A percentile compares a stretch with the other conserved stretches of the same genome.
Conservation (phyloP, 2,113 vertebrate genomes). For the Phrynosoma platyrhinos region DNA sequence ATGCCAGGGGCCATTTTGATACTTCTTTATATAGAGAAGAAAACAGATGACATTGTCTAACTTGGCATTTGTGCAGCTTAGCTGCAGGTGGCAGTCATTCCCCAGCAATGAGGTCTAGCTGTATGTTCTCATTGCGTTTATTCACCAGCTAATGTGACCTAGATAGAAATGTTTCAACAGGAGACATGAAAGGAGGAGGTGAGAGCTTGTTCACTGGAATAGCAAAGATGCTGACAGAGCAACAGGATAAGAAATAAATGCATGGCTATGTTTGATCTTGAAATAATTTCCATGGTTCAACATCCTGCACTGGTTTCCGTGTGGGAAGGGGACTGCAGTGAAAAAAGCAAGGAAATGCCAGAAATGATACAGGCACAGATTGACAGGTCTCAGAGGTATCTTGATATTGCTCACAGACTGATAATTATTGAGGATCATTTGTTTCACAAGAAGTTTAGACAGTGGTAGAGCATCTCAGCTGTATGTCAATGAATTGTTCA, state of each 20-base stretch:
- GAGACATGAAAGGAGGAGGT: background rate
- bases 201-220: background rate
- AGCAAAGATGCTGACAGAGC: slow-evolving; percentile 6
- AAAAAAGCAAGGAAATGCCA: background rate
- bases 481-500: background rate
- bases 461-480: background rate
- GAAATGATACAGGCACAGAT: background rate
- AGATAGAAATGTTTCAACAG: slow-evolving; percentile 17
- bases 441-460: background rate
- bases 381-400: background rate
- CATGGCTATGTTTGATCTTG: slow-evolving; percentile 1
- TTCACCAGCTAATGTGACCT: slow-evolving; percentile 15
- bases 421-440: background rate
- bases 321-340: background rate
- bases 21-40: background rate
- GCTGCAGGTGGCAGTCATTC: slow-evolving; percentile 10
- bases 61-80: background rate
- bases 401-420: background rate
- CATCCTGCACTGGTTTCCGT: background rate
- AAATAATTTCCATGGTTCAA: slow-evolving; percentile 7
- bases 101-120: background rate
- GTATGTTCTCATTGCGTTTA: too few species aligned
- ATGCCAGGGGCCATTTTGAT: background rate
- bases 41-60: too few species aligned
- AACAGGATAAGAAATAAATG: background rate